These are phyloP conservation scores for Hycleus cichorii DNA, from an alignment of 1,140 invertebrate species.

Conservation along the genomic window DNA sequence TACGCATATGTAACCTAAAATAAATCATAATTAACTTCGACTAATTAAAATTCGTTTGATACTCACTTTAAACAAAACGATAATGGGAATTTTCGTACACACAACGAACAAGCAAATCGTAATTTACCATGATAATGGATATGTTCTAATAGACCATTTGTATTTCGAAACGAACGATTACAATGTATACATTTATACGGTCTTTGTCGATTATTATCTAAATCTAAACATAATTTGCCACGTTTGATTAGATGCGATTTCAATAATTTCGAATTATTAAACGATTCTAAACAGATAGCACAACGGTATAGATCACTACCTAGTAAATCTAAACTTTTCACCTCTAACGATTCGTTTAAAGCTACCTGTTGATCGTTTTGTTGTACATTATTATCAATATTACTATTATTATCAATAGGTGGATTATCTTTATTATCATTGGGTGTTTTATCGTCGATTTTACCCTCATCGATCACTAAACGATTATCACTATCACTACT, in stretches of 20 bases:
- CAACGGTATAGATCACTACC: slow-evolving; percentile 30
- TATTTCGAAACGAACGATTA: slow-evolving; percentile 43
- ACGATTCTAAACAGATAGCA: slow-evolving; percentile 41
- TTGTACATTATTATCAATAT: background rate
- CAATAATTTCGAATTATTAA: slow-evolving; percentile 33
- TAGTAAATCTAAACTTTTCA: slow-evolving; percentile 16
- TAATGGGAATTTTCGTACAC: slow-evolving; percentile 31
- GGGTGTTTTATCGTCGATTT: too few species aligned
- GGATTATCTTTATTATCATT: too few species aligned
- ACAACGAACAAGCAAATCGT: slow-evolving; percentile 46
- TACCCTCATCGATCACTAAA: too few species aligned
- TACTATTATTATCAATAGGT: too few species aligned
- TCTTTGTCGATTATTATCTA: slow-evolving; percentile 9
- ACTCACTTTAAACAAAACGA: slow-evolving; percentile 19
- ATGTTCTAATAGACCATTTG: slow-evolving; percentile 32
- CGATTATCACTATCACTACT: background rate
- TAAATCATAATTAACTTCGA: background rate
- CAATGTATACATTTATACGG: slow-evolving; percentile 47
- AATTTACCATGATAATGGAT: slow-evolving; percentile 41
- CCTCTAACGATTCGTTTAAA: background rate
- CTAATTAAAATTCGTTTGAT: background rate
- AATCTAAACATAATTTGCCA: slow-evolving; percentile 26
- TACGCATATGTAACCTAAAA: slow-evolving; percentile 47
- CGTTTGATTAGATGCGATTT: slow-evolving; percentile 44
- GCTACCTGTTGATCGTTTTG: background rate